Base-by-base conservation (phyloP, 23 tunicate species). In the Oikopleura dioica region DNA sequence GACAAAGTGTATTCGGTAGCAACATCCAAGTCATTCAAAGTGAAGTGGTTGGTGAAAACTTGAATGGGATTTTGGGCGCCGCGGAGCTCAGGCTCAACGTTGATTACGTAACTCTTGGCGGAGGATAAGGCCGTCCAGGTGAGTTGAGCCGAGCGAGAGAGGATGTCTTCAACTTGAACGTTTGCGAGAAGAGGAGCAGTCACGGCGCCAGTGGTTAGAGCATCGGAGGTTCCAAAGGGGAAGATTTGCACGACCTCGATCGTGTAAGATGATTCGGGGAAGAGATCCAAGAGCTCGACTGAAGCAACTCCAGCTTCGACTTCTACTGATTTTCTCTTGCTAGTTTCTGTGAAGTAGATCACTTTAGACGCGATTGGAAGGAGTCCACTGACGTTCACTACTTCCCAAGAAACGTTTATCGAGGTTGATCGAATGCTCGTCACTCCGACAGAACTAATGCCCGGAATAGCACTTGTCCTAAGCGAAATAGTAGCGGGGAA, bases 21-120 rank as follows among this genome's bases (percentile, higher is more conserved):
- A 2, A 2, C 5, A 2, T 63, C 72, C 5, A 63, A 28, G 26
- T 63, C 72, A 16, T 4, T 28, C 32, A 63, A 31, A 31, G 16
- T 31, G 26, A 63, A 63, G 4, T 21, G 5, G 26, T 63, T 63
- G 29, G 30, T 63, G 26, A 63, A 63, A 2, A 63, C 33, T 63
- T 63, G 72, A 63, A 63, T 63, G 4, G 72, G 72, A 28, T 63
- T 63, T 28, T 63, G 72, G 5, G 4, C 30, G 2, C 72, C 72
- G 33, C 2, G 4, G 4, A 63, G 26, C 33, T 63, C 72, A 2
- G 72, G 72, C 72, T 16, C 32, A 23, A 63, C 72, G 32, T 23
- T 63, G 5, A 63, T 5, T 2, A 12, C 16, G 26, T 63, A 63
- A 24, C 5, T 31, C 33, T 63, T 4, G 30, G 72, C 29, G 32